Conservation (phyloP, 2,797 vertebrate species). For the Melanotaenia boesemani region DNA sequence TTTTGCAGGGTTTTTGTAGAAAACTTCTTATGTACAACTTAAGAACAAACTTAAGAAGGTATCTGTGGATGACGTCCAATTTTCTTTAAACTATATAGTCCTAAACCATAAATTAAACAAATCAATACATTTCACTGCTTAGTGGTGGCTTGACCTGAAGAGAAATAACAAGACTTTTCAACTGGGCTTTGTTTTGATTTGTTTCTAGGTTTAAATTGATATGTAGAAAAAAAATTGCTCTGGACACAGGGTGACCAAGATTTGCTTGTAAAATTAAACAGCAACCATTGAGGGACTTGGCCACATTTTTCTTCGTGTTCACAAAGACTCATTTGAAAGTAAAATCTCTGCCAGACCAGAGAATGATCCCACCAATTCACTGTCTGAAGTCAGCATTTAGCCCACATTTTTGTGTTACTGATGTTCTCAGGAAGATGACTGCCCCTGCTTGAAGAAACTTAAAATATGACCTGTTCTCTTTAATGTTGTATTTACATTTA, state of each 20-base stretch:
- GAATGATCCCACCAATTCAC: not conserved
- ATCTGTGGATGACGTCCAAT: too few relatives aligned
- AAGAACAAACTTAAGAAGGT: too few relatives aligned
- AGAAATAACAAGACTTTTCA: not conserved
- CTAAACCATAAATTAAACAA: too few relatives aligned
- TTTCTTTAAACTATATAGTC: too few relatives aligned
- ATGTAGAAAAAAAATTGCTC: not conserved
- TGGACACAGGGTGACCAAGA: not conserved
- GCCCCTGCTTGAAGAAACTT: not conserved
- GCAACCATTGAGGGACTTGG: not conserved
- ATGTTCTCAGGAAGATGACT: not conserved
- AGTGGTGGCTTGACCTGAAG: not conserved
- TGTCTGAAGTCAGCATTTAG: not conserved
- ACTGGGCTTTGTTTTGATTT: not conserved
- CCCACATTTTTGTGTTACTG: not conserved
- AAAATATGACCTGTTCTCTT: not conserved
- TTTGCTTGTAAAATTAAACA: not conserved
- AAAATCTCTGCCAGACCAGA: not conserved
- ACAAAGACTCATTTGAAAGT: not conserved
- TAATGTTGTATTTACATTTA: not conserved
- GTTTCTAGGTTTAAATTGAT: not conserved
- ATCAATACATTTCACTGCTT: too few relatives aligned
- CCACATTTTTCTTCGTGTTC: not conserved
- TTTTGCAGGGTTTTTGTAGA: too few relatives aligned
- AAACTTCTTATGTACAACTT: too few relatives aligned